Conservation (phyloP, 2,113 vertebrate genomes). For the Hyperoodon ampullatus region DNA sequence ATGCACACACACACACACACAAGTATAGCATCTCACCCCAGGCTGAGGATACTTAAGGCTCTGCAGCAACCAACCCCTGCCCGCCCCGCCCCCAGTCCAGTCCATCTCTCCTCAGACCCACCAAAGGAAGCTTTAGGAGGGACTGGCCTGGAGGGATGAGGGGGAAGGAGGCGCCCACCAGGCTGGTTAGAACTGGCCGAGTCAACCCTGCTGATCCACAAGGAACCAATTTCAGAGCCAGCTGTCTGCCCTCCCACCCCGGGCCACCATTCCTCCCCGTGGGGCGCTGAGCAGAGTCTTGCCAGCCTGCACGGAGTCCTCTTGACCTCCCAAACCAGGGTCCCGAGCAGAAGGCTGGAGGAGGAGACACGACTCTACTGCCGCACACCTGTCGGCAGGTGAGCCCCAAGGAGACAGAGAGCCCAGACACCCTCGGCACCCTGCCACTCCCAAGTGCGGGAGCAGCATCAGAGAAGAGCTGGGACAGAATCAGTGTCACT, state of each 20-base stretch:
- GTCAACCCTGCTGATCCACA: accelerated
- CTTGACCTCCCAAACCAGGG: background rate
- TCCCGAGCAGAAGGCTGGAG: background rate
- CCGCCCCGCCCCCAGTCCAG: too few relatives aligned
- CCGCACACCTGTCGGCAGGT: background rate
- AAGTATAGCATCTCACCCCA: background rate
- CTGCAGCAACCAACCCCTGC: background rate
- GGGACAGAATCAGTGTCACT: background rate
- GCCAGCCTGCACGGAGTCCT: background rate
- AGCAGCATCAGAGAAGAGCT: background rate
- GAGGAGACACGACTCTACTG: background rate
- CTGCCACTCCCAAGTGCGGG: accelerated
- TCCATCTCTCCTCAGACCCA: background rate
- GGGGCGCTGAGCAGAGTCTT: background rate
- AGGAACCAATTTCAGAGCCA: background rate
- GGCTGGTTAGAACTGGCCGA: background rate
- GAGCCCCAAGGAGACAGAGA: background rate
- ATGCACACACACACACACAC: accelerated
- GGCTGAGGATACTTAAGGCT: background rate
- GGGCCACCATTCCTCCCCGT: background rate
- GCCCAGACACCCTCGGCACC: background rate
- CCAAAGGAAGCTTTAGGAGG: background rate
- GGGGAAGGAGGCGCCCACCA: background rate
- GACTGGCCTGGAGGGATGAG: background rate
- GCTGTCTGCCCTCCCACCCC: accelerated